A percentile compares a stretch with the other conserved stretches of the same genome.
These are phyloP conservation scores for Drosophila histrio DNA, from an alignment of 2,888 invertebrate genomes.

Conservation along the genomic window DNA sequence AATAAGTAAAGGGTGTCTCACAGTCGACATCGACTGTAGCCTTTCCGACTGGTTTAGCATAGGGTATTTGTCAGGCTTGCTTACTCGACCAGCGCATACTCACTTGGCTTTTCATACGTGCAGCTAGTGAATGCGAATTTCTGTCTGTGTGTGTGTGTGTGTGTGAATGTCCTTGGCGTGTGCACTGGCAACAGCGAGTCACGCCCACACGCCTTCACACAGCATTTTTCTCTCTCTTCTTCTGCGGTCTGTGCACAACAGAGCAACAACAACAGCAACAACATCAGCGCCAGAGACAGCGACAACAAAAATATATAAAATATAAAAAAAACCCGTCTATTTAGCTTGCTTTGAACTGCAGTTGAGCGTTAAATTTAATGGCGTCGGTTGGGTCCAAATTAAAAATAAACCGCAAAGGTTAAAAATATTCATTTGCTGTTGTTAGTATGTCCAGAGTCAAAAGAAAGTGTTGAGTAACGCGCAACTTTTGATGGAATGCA, in stretches of 20 bases:
- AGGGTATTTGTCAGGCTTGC: background rate
- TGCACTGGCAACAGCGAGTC: slow-evolving; percentile 25
- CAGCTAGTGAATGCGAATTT: background rate
- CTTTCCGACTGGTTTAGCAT: too few species aligned
- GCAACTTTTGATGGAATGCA: background rate
- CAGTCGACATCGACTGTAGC: too few species aligned
- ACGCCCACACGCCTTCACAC: slow-evolving; percentile 13
- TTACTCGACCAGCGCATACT: background rate
- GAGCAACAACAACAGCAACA: background rate
- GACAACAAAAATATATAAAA: slow-evolving; percentile 16
- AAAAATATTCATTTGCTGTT: slow-evolving; percentile 25
- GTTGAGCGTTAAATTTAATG: slow-evolving; percentile 49
- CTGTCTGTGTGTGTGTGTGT: background rate
- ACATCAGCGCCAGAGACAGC: background rate
- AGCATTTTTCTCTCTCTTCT: slow-evolving; percentile 15
- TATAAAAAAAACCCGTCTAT: slow-evolving; percentile 14
- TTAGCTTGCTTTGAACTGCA: slow-evolving; percentile 54
- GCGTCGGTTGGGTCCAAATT: slow-evolving; percentile 38
- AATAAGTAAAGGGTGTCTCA: too few species aligned
- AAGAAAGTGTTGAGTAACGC: background rate
- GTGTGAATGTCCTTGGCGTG: slow-evolving; percentile 45
- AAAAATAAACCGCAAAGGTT: slow-evolving; percentile 39
- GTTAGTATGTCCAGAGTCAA: background rate
- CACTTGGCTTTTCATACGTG: slow-evolving; percentile 3
- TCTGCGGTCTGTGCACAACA: slow-evolving; percentile 33